These are phyloP conservation scores for Colossoma macropomum DNA, from an alignment of 2,113 vertebrate genomes.

Conservation along the genomic window DNA sequence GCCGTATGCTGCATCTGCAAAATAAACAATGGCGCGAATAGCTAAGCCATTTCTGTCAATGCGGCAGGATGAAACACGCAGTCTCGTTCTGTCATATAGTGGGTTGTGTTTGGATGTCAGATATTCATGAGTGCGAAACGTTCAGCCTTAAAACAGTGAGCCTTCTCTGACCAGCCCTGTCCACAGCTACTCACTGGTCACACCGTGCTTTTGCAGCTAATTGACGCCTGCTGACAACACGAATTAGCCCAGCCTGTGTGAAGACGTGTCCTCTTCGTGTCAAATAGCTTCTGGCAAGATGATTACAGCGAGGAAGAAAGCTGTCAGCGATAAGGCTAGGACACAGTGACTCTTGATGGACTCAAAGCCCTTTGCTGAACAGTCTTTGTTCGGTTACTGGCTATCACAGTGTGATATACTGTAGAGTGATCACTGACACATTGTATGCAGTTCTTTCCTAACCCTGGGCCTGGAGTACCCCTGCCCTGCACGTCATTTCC, in stretches of 20 bases:
- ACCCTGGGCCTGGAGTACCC: too few relatives aligned
- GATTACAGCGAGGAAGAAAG: slow-evolving; percentile 17
- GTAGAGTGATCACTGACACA: too few relatives aligned
- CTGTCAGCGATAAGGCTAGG: neutral
- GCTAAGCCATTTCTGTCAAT: neutral
- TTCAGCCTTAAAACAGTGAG: neutral
- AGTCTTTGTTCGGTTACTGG: neutral
- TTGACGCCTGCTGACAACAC: slow-evolving; percentile 20
- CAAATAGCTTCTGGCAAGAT: slow-evolving; percentile 12
- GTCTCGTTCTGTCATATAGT: neutral
- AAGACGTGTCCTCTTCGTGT: slow-evolving; percentile 27
- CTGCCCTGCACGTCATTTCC: too few relatives aligned
- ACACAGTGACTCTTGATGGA: neutral
- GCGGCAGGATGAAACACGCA: neutral
- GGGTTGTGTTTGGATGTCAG: neutral
- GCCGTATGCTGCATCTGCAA: slow-evolving; percentile 28
- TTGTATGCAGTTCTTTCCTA: too few relatives aligned
- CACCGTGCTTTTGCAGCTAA: slow-evolving; percentile 2
- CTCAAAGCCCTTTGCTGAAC: neutral
- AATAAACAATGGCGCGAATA: neutral
- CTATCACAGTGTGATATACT: neutral
- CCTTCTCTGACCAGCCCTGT: neutral
- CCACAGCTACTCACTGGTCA: neutral
- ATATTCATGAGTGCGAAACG: neutral
- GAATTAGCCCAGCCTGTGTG: neutral